Evolutionary conservation across 2,113 vertebrate genomes (phyloP).

Genomic region (Odontophorus gujanensis): DNA sequence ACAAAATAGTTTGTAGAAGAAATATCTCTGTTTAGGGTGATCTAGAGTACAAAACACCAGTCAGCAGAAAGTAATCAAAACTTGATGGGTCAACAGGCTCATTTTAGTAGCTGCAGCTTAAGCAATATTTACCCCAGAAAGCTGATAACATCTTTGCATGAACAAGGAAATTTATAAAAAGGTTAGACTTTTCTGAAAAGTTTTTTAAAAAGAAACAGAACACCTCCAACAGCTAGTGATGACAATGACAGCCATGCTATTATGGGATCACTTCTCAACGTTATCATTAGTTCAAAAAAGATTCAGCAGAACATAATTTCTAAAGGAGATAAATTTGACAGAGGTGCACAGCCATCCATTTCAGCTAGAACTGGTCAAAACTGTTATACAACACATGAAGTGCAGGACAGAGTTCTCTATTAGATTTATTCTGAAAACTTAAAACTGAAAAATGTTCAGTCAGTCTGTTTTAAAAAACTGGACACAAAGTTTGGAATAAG

Average conservation of each 20-base stretch:
- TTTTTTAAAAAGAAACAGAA: background rate
- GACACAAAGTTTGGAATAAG: background rate
- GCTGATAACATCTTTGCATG: background rate
- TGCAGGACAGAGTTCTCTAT: background rate
- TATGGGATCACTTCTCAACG: background rate
- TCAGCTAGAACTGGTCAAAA: background rate
- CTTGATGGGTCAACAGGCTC: background rate
- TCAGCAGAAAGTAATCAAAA: background rate
- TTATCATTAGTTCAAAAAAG: background rate
- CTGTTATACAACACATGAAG: background rate
- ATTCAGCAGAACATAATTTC: background rate
- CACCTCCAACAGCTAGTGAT: background rate
- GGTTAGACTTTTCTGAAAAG: background rate
- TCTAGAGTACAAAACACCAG: background rate
- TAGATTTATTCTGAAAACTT: background rate
- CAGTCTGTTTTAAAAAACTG: background rate
- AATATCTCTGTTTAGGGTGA: background rate
- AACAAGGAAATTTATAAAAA: background rate
- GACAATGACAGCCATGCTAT: background rate
- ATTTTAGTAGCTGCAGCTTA: background rate
- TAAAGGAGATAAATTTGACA: background rate
- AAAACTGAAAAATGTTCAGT: background rate
- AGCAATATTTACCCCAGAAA: background rate
- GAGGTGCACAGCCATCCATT: background rate
- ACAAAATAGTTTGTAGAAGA: background rate